These are phyloP conservation scores for Pampus argenteus DNA, from an alignment of 2,797 vertebrate genomes.

Conservation along the genomic window DNA sequence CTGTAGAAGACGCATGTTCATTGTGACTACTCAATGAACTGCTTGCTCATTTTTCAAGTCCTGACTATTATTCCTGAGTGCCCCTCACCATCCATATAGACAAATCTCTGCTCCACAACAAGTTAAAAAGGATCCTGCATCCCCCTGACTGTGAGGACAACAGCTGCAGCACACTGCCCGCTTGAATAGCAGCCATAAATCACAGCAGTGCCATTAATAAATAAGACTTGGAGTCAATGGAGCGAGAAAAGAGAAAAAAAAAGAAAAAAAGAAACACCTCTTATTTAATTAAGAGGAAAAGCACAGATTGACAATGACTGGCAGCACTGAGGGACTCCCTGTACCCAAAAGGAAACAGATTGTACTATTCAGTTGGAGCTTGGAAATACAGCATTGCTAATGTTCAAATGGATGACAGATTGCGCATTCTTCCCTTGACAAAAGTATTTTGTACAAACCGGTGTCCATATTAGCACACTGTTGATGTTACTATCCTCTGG, in stretches of 20 bases:
- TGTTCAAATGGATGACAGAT: slow-evolving; percentile 38
- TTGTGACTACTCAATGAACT: slow-evolving; percentile 37
- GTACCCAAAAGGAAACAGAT: slow-evolving; percentile 45
- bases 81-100: slow-evolving; percentile 33
- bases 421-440: slow-evolving; percentile 18
- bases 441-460: slow-evolving; percentile 12
- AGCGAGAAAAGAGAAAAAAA: slow-evolving; percentile 24
- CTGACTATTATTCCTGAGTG: slow-evolving; percentile 23
- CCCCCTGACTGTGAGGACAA: slow-evolving; percentile 45
- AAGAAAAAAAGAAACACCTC: slow-evolving; percentile 36
- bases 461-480: slow-evolving; percentile 23
- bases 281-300: slow-evolving; percentile 62
- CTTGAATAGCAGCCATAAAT: too few relatives aligned
- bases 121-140: slow-evolving; percentile 35
- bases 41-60: slow-evolving; percentile 32
- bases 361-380: slow-evolving; percentile 37
- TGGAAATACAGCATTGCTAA: slow-evolving; percentile 32
- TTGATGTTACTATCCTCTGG: slow-evolving; percentile 23
- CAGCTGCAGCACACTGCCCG: slow-evolving; percentile 60
- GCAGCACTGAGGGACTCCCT: slow-evolving; percentile 21
- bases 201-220: slow-evolving; percentile 54
- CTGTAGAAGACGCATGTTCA: background rate
- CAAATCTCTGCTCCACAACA: slow-evolving; percentile 32
- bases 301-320: slow-evolving; percentile 51
- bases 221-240: slow-evolving; percentile 47